A percentile compares a stretch with the other conserved stretches of the same genome.
These are phyloP conservation scores for Drosophila willistoni DNA, from an alignment of 1,140 invertebrate species.

Conservation along the genomic window DNA sequence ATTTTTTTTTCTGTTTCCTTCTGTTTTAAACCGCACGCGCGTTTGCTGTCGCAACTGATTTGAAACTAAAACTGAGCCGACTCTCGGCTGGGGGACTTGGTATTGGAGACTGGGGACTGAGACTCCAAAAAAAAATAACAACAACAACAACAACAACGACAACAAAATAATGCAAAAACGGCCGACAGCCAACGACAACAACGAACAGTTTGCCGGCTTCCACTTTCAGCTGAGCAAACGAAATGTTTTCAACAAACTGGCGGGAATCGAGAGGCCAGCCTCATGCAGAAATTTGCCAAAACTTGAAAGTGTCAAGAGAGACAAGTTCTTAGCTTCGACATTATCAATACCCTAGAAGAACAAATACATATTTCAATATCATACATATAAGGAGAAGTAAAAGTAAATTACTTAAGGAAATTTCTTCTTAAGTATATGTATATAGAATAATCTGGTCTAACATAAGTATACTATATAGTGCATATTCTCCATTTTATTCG, in stretches of 20 bases:
- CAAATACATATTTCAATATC: too few relatives aligned
- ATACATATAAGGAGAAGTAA: too few relatives aligned
- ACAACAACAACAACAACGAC: background rate
- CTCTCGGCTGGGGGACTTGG: slow-evolving; percentile 31
- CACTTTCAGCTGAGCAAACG: slow-evolving; percentile 64
- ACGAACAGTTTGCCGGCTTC: slow-evolving; percentile 37
- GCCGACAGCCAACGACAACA: background rate
- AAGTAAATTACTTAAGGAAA: too few relatives aligned
- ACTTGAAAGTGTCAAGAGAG: slow-evolving; percentile 20
- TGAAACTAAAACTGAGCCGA: slow-evolving; percentile 60
- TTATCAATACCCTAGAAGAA: too few relatives aligned
- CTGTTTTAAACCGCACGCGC: slow-evolving; percentile 65
- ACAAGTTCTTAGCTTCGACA: background rate
- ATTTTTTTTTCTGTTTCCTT: background rate
- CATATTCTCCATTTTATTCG: too few relatives aligned
- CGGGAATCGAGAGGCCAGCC: slow-evolving; percentile 8
- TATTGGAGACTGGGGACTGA: slow-evolving; percentile 21
- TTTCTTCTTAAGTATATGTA: too few relatives aligned
- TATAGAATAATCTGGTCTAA: too few relatives aligned
- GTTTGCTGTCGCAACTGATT: slow-evolving; percentile 76
- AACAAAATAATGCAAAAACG: slow-evolving; percentile 9
- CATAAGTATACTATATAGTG: too few relatives aligned
- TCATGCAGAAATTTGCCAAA: slow-evolving; percentile 31
- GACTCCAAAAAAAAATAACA: slow-evolving; percentile 2
- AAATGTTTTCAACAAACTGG: slow-evolving; percentile 46